A percentile compares a stretch with the other conserved stretches of the same genome.
Conservation (phyloP, 2,113 vertebrate genomes). For the Pelusios castaneus region DNA sequence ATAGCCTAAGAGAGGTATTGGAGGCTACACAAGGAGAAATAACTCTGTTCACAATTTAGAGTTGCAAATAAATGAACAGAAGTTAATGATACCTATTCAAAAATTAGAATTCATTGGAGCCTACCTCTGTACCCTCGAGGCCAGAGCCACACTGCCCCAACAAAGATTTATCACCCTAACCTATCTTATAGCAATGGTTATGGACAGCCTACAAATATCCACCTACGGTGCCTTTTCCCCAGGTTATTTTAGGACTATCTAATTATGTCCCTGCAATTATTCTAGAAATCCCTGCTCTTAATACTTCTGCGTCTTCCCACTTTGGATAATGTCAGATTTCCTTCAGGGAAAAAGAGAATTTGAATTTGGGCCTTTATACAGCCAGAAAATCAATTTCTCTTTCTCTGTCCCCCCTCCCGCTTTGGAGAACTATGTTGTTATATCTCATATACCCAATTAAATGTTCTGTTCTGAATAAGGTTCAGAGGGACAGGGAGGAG, state of each 20-base stretch:
- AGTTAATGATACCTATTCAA: too few relatives aligned
- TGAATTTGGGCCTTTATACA: neutral
- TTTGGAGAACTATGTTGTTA: neutral
- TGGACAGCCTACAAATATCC: too few relatives aligned
- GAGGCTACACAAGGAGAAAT: too few relatives aligned
- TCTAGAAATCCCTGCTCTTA: neutral
- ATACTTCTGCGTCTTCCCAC: neutral
- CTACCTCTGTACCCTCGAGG: too few relatives aligned
- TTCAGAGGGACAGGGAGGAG: rapidly evolving
- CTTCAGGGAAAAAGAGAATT: neutral
- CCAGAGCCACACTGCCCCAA: too few relatives aligned
- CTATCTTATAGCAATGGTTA: too few relatives aligned
- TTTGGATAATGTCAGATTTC: neutral
- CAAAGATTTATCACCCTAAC: too few relatives aligned
- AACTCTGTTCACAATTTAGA: too few relatives aligned
- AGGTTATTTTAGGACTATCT: neutral
- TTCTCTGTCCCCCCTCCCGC: rapidly evolving
- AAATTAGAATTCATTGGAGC: too few relatives aligned
- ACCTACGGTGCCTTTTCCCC: neutral
- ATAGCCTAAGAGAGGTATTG: too few relatives aligned
- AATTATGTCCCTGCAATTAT: neutral
- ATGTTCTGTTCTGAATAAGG: neutral
- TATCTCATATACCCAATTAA: neutral
- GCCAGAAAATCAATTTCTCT: neutral
- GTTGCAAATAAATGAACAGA: too few relatives aligned